phyloP scores from a whole-genome alignment of 2,888 invertebrate species.

The Nephrotoma appendiculata region DNA sequence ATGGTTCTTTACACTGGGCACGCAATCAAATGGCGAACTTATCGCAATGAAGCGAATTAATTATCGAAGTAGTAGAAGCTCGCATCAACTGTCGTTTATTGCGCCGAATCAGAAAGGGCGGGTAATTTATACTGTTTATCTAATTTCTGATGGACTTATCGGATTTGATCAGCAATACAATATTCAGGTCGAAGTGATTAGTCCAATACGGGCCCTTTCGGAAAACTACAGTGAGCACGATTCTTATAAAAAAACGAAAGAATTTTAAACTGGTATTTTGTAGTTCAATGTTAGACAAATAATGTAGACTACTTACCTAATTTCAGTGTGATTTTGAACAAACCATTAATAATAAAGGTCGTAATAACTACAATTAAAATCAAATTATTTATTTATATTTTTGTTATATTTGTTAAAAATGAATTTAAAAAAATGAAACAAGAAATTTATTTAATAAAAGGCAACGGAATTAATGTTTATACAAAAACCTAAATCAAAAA shows the following conservation, averaged over 20 bases:
- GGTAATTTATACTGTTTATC: constrained; percentile 62
- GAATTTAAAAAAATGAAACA: not conserved
- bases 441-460: not conserved
- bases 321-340: not conserved
- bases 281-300: not conserved
- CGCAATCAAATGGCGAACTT: constrained; percentile 52
- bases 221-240: not conserved
- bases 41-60: constrained; percentile 65
- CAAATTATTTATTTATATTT: not conserved
- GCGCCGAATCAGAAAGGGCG: constrained; percentile 50
- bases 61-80: constrained; percentile 35
- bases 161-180: constrained; percentile 85
- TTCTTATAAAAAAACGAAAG: not conserved
- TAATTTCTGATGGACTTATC: constrained; percentile 86
- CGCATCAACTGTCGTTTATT: constrained; percentile 43
- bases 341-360: not conserved
- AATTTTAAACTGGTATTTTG: not conserved
- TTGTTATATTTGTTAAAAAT: not conserved
- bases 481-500: not conserved
- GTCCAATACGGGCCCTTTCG: not conserved
- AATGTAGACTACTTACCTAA: not conserved
- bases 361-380: not conserved
- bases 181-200: constrained; percentile 33
- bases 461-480: not conserved
- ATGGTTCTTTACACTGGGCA: constrained; percentile 83